Conservation (phyloP, 2,888 invertebrate species). For the Anodontia alba region DNA sequence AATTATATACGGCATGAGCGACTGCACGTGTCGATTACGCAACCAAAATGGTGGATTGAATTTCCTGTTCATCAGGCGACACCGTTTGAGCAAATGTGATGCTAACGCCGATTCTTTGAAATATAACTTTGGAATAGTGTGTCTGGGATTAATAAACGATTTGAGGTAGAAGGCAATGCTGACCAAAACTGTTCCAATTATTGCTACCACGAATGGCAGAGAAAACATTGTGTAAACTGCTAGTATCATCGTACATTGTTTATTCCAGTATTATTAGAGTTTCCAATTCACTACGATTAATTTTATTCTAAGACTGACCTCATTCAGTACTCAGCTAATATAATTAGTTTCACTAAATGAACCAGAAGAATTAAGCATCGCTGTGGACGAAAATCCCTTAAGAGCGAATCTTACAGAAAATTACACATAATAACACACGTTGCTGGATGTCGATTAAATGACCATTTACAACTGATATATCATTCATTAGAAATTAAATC, state of each 20-base stretch:
- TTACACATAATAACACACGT: no score
- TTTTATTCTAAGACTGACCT: no score
- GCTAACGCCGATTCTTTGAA: conserved; percentile 78
- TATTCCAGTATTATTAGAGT: no score
- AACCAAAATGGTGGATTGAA: conserved; percentile 75
- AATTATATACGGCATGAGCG: conserved; percentile 67
- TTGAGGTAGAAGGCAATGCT: conserved; percentile 66
- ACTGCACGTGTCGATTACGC: conserved; percentile 77
- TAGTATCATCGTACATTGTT: conserved; percentile 42
- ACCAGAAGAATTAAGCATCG: no score
- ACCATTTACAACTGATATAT: neutral
- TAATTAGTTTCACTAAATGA: no score
- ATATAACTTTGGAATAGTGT: conserved; percentile 70
- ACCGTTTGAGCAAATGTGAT: conserved; percentile 73
- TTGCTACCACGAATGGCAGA: conserved; percentile 60
- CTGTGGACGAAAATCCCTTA: no score
- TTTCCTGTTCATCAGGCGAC: conserved; percentile 69
- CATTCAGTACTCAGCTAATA: no score
- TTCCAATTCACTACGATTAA: no score
- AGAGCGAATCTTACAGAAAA: no score
- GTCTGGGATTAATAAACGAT: conserved; percentile 59
- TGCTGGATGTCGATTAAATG: neutral
- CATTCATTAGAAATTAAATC: neutral
- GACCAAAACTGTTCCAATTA: conserved; percentile 66
- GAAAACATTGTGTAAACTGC: conserved; percentile 58